phyloP scores from a whole-genome alignment of 2,888 invertebrate species.

The Drosophila borborema region DNA sequence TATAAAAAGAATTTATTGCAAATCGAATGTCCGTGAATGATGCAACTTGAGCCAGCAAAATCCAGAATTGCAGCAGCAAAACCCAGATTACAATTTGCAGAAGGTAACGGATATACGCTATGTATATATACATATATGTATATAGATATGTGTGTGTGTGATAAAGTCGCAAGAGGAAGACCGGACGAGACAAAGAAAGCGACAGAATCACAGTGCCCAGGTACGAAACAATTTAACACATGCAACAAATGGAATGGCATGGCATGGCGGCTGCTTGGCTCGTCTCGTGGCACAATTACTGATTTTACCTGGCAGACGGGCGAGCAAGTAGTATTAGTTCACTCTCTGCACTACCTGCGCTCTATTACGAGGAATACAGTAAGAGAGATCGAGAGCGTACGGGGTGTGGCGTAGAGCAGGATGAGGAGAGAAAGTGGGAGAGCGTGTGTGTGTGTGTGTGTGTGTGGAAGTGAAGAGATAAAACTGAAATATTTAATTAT shows the following conservation, averaged over 20 bases:
- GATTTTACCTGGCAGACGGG: neutral
- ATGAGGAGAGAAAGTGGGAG: neutral
- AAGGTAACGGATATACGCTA: neutral
- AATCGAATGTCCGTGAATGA: neutral
- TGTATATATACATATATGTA: neutral
- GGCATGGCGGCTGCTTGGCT: neutral
- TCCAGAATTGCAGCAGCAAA: conserved; percentile 1
- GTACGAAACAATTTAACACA: conserved; percentile 3
- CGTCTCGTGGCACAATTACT: conserved; percentile 5
- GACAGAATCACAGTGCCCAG: conserved; percentile 3
- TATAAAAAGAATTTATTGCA: neutral
- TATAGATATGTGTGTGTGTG: neutral
- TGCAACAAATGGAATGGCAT: neutral
- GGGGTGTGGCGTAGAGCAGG: neutral
- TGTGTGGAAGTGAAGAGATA: neutral
- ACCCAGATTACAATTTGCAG: conserved; percentile 1
- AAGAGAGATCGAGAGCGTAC: neutral
- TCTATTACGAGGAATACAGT: neutral
- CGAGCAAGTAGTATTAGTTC: neutral
- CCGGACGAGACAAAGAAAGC: neutral
- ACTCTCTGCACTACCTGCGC: neutral
- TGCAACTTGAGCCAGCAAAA: neutral
- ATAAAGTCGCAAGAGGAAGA: neutral
- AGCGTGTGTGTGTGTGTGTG: neutral
- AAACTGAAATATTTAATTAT: neutral